Conservation (phyloP, 2,113 vertebrate species). For the Coryphaenoides rupestris region DNA sequence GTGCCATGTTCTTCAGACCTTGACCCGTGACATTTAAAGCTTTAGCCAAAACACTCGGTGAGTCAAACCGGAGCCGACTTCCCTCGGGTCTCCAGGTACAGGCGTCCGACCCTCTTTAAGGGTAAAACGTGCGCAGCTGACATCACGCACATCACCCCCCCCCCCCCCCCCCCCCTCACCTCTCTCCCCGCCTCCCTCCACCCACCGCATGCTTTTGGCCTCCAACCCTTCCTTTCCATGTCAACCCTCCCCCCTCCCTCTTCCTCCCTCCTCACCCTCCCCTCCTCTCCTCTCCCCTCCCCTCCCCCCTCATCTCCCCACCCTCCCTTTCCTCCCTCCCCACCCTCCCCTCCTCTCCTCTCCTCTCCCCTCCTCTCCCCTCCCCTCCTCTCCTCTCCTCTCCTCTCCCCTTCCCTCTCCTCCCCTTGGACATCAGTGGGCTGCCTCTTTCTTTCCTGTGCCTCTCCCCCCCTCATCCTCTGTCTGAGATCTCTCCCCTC, state of each 20-base stretch:
- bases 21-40: too few relatives aligned
- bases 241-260: too few relatives aligned
- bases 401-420: not conserved
- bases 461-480: not conserved
- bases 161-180: not conserved
- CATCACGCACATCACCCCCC: too few relatives aligned
- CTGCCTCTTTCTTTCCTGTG: too few relatives aligned
- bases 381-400: not conserved
- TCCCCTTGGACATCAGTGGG: not conserved
- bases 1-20: too few relatives aligned
- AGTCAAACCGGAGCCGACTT: too few relatives aligned
- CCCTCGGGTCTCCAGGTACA: too few relatives aligned
- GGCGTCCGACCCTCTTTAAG: too few relatives aligned
- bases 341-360: not conserved
- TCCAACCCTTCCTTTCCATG: not conserved
- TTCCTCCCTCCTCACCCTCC: not conserved
- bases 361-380: conserved; percentile 5
- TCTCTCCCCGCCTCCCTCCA: conserved; percentile 4
- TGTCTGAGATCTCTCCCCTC: too few relatives aligned
- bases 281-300: not conserved
- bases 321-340: not conserved
- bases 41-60: too few relatives aligned
- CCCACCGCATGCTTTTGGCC: not conserved
- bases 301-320: not conserved
- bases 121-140: too few relatives aligned